Conservation (phyloP, 2,888 invertebrate species). For the Ryuthela nishihirai region DNA sequence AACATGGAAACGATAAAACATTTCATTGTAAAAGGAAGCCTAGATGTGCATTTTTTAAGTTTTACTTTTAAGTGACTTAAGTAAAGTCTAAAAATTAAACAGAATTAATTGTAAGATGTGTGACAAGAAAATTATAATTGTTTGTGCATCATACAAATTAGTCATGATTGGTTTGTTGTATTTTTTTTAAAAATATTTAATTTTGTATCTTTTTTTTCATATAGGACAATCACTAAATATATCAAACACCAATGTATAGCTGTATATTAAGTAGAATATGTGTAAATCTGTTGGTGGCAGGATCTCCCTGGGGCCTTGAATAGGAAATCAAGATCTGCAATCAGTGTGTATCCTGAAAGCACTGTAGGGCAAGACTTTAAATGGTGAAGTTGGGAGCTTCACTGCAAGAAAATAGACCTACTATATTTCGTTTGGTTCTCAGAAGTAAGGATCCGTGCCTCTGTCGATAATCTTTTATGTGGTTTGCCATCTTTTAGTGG, state of each 20-base stretch:
- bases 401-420: background rate
- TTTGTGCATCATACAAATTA: background rate
- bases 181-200: background rate
- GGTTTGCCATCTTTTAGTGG: no score
- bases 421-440: background rate
- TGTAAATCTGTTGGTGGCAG: background rate
- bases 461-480: background rate
- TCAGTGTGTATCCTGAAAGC: no score
- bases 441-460: background rate
- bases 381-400: background rate
- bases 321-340: no score
- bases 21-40: no score
- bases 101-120: background rate
- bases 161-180: background rate
- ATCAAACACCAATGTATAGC: constrained; percentile 39
- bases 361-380: no score
- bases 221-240: constrained; percentile 38
- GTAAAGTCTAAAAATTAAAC: background rate
- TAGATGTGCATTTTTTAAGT: background rate
- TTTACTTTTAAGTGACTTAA: background rate
- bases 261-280: constrained; percentile 29
- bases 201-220: constrained; percentile 8
- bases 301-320: background rate
- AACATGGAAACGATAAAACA: no score
- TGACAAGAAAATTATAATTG: background rate